phyloP scores from a whole-genome alignment of 2,888 invertebrate genomes.

The Leptinotarsa tumamoca region DNA sequence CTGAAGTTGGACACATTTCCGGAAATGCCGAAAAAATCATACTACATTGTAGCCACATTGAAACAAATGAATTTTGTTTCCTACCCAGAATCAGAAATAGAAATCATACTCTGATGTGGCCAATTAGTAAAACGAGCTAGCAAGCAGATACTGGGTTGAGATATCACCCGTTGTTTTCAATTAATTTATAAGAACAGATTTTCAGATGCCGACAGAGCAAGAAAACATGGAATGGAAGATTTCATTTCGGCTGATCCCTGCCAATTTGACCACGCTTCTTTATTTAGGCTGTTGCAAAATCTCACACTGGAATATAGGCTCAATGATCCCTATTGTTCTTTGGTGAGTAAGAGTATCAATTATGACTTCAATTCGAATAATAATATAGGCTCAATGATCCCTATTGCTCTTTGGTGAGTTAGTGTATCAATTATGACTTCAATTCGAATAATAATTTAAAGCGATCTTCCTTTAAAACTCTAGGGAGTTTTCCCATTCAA shows the following conservation, averaged over 20 bases:
- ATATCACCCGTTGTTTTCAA: constrained; percentile 19
- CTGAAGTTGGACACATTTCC: no score
- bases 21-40: no score
- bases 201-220: constrained; percentile 91
- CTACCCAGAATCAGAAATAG: no score
- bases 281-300: constrained; percentile 93
- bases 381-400: constrained; percentile 95
- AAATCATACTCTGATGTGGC: background rate
- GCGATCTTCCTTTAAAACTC: no score
- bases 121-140: background rate
- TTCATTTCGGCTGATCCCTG: constrained; percentile 99
- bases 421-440: background rate
- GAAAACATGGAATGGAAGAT: constrained; percentile 99
- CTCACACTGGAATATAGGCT: constrained; percentile 94
- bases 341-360: constrained; percentile 73
- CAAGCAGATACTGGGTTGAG: constrained; percentile 15
- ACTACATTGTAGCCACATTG: no score
- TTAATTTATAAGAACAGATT: constrained; percentile 47
- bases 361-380: no score
- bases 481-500: no score
- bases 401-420: constrained; percentile 93
- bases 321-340: constrained; percentile 97
- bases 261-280: constrained; percentile 93
- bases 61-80: no score
- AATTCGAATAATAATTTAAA: no score